phyloP scores from a whole-genome alignment of 2,113 vertebrate genomes.

The Xyliphius kryptos region DNA sequence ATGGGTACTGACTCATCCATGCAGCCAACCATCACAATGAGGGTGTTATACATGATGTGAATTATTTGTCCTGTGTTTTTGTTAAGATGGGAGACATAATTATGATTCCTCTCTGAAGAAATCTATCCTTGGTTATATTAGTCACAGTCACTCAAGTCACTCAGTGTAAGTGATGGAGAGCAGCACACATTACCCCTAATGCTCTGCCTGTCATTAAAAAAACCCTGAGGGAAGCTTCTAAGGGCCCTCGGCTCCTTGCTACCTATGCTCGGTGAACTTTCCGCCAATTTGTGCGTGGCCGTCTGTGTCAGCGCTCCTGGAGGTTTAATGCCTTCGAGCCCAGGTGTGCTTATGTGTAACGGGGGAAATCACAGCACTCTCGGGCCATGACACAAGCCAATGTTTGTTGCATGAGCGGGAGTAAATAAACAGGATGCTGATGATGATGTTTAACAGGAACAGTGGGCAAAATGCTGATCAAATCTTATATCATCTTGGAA shows the following conservation, averaged over 20 bases:
- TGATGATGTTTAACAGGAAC: slow-evolving; percentile 1
- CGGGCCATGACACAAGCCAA: too few relatives aligned
- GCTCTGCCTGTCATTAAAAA: slow-evolving; percentile 28
- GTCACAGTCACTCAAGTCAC: slow-evolving; percentile 20
- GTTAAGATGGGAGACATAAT: too few relatives aligned
- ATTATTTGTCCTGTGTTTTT: too few relatives aligned
- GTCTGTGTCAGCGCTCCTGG: slow-evolving; percentile 54
- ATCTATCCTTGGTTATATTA: slow-evolving; percentile 1
- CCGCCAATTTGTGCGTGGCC: slow-evolving; percentile 43
- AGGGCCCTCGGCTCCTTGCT: slow-evolving; percentile 1
- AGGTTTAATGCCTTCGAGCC: slow-evolving; percentile 44
- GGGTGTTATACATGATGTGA: too few relatives aligned
- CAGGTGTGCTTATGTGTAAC: slow-evolving; percentile 67
- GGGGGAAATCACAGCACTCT: slow-evolving; percentile 61
- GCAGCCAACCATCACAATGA: too few relatives aligned
- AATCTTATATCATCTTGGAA: too few relatives aligned
- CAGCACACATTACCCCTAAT: slow-evolving; percentile 28
- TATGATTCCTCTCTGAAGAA: not conserved
- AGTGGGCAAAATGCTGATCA: too few relatives aligned
- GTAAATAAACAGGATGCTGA: slow-evolving; percentile 49
- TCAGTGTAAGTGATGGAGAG: slow-evolving; percentile 22
- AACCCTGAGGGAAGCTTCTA: slow-evolving; percentile 13
- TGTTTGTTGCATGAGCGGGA: slow-evolving; percentile 45
- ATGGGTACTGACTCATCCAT: too few relatives aligned
- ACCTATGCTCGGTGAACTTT: slow-evolving; percentile 42